Evolutionary conservation across 2,113 vertebrate species (phyloP), one percentile per base, ranked within the genome.

Genomic region (Marcusenius ussheri): DNA sequence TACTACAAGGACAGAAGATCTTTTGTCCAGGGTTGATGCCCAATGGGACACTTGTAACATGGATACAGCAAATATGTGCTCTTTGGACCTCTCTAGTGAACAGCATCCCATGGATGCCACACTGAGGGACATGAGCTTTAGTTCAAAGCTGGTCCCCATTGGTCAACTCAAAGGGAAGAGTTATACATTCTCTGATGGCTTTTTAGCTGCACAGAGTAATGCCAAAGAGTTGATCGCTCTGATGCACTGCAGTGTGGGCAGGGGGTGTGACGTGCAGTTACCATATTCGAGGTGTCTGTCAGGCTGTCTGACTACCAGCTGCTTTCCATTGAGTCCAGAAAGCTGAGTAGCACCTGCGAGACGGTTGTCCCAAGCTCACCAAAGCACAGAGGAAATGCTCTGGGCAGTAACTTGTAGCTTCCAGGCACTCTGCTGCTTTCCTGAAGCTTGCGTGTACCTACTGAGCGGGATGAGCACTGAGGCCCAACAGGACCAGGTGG

Each of bases 321-420:
- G 93, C 97, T 99, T 91, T 95, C 96, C 92, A 93, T 96, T 91
- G 97, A 98, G 95, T 98, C 97, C 5, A 97, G 96, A 95, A 97
- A 97, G 93, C 96, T 99, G 94, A 97, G 96, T 94, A 94, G 96
- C 93, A 96, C 97, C 95, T 98, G 98, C 95, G 96, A 95, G 95
- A 98, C 96, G 95, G 97, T 99, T 99, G 97, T 96, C 97, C 50
- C 93, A 93, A 92, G 97, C 97, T 91, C 97, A 98, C 93, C 96
- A 96, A 94, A 97, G 96, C 94, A 97, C 97, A 10, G 98, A 98
- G 94, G 97, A 99, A 95, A 95, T 98, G 94, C 96, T 98, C 92
- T 95, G 96, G 95, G 97, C 97, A 85, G 97, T 98, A 96, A 97
- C 97, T 88, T 97, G 97, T 95, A 98, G 98, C 95, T 98, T 98